These are phyloP conservation scores for Drosophila mayaguana DNA, from an alignment of 2,888 invertebrate genomes.

Conservation along the genomic window DNA sequence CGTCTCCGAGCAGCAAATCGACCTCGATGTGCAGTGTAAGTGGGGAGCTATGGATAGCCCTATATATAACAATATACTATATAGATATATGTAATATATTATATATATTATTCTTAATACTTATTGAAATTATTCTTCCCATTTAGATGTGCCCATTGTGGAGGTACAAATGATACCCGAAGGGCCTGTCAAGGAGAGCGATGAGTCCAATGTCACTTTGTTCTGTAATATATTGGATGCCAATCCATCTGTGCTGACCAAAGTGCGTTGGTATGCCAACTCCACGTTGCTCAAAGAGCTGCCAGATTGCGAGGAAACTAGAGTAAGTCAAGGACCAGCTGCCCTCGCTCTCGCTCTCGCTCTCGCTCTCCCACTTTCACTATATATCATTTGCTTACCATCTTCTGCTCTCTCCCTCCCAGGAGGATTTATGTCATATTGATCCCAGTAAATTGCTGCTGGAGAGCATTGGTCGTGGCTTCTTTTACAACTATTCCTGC, in stretches of 20 bases:
- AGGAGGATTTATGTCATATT: slow-evolving; percentile 91
- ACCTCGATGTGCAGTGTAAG: slow-evolving; percentile 94
- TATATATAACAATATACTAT: no score
- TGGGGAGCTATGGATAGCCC: neutral
- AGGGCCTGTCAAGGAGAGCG: slow-evolving; percentile 91
- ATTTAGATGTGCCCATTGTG: slow-evolving; percentile 91
- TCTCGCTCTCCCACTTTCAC: neutral
- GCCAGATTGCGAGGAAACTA: slow-evolving; percentile 89
- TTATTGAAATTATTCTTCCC: neutral
- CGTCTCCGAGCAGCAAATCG: slow-evolving; percentile 90
- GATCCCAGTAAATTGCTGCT: slow-evolving; percentile 94
- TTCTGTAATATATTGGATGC: slow-evolving; percentile 92
- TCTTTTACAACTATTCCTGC: slow-evolving; percentile 97
- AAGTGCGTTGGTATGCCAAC: slow-evolving; percentile 95
- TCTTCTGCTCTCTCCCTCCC: neutral
- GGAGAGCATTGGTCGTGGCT: slow-evolving; percentile 93
- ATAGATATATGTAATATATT: no score
- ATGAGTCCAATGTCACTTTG: slow-evolving; percentile 92
- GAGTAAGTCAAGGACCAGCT: slow-evolving; percentile 62
- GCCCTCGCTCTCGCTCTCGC: neutral
- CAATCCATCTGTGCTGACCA: slow-evolving; percentile 90
- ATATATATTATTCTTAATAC: neutral
- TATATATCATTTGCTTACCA: neutral
- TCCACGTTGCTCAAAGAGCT: slow-evolving; percentile 93
- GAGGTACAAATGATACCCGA: slow-evolving; percentile 91